Evolutionary conservation across 37 sponge, comb jelly and placozoan genomes (phyloP).

Genomic region (Halisarca cf. caerulea): DNA sequence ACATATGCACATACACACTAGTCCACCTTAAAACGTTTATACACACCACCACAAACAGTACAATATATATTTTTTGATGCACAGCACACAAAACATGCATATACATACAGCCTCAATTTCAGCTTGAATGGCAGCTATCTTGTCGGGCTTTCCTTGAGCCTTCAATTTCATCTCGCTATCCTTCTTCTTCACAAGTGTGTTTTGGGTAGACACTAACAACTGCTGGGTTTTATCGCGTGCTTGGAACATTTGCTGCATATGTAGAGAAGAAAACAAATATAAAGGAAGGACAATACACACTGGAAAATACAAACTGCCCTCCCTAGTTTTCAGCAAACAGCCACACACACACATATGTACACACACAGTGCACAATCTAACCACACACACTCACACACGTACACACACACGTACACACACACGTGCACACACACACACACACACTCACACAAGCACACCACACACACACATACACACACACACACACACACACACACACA

Average conservation of each 20-base stretch:
- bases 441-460: too few species aligned
- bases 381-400: too few species aligned
- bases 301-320: too few species aligned
- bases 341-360: too few species aligned
- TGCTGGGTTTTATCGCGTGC: conserved; percentile 79
- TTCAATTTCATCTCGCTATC: conserved; percentile 85
- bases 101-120: conserved; percentile 79
- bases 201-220: conserved; percentile 78
- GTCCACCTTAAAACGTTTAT: too few species aligned
- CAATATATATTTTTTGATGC: neutral
- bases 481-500: neutral
- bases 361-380: too few species aligned
- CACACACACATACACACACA: neutral
- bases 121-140: conserved; percentile 67
- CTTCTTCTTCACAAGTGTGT: conserved; percentile 85
- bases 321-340: too few species aligned
- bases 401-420: too few species aligned
- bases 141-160: conserved; percentile 83
- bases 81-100: neutral
- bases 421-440: too few species aligned
- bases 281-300: too few species aligned
- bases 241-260: conserved; percentile 63
- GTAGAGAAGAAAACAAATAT: conserved; percentile 21
- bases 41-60: too few species aligned
- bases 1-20: too few species aligned